Conservation (phyloP, 2,888 invertebrate species). For the Hetaerina titia region DNA sequence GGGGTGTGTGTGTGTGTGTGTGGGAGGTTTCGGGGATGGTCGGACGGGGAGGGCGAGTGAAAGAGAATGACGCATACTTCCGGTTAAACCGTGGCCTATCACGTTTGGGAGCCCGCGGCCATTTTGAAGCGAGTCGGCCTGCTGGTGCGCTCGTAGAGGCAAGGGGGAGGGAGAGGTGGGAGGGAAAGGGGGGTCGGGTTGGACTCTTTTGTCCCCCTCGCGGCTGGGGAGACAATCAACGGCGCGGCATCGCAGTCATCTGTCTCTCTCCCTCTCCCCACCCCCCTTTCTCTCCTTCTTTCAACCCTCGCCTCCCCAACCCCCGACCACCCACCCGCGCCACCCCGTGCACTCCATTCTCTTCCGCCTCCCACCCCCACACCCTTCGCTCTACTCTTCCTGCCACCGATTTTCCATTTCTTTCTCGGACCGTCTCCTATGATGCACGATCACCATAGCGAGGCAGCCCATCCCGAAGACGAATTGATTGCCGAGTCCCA, state of each 20-base stretch:
- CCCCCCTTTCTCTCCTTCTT: background rate
- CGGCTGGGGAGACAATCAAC: constrained; percentile 63
- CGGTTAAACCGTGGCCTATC: constrained; percentile 65
- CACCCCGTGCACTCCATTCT: background rate
- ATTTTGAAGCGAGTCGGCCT: constrained; percentile 50
- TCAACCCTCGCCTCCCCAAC: background rate
- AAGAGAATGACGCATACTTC: constrained; percentile 64
- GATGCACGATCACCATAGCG: too few relatives aligned
- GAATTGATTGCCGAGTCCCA: too few relatives aligned
- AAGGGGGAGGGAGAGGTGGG: background rate
- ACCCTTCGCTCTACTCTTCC: background rate
- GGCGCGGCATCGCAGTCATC: constrained; percentile 57
- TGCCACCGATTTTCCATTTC: background rate
- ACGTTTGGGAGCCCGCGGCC: constrained; percentile 61
- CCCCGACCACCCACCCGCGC: background rate
- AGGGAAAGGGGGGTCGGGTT: background rate
- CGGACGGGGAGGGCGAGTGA: background rate
- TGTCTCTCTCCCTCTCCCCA: constrained; percentile 17
- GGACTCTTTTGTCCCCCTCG: constrained; percentile 41
- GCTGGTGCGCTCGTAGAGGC: background rate
- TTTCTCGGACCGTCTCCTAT: background rate
- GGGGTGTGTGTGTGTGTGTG: background rate
- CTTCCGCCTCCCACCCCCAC: background rate
- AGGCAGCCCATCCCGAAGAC: too few relatives aligned
- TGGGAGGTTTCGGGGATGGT: background rate